Base-by-base conservation (phyloP, 2,888 invertebrate genomes). In the Phyllotreta striolata region DNA sequence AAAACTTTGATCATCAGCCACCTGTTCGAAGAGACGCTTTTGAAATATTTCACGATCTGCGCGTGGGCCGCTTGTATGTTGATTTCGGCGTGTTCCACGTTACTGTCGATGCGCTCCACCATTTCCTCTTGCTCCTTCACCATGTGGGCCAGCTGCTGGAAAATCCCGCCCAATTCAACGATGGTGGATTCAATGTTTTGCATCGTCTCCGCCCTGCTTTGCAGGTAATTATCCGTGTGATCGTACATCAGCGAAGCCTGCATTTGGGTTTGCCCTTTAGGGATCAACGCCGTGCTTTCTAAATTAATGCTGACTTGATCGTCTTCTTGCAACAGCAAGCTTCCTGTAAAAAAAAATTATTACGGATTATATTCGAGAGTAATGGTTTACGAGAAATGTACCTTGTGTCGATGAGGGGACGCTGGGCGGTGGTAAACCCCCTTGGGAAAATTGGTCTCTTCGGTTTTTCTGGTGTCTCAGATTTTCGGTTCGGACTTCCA, bases 1-100 rank as follows among this genome's bases (percentile, higher is more conserved):
- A 99, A 99, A 72, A 99, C 91, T 86, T 99, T 99, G 74, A 99
- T 93, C 97, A 99, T 99, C 38, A 99, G 86, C 91, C 98, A 98
- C 75, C 99, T 89, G 84, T 99, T 99, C 68, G 95, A 95, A 10
- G 97, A 94, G 40, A 99, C 93, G 61, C 92, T 93, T 82, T 95
- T 96, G 82, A 99, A 99, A 84, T 99, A 99, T 82, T 95, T 97
- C 74, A 99, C 86, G 73, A 99, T 94, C 85, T 99, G 97, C 65
- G 92, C 87, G 79, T 99, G 99, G 2, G 98, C 99, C 54, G 96
- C 96, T 83, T 98, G 98, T 49, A 99, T 96, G 84, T 99, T 98
- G 79, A 98, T 81, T 80, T 94, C 93, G 0, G 98, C 91, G 79
- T 97, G 95, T 80, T 96, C 93, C 61, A 99, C 92, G 83, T 99